Conservation (phyloP, 2,113 vertebrate species). For the Hyla sarda region DNA sequence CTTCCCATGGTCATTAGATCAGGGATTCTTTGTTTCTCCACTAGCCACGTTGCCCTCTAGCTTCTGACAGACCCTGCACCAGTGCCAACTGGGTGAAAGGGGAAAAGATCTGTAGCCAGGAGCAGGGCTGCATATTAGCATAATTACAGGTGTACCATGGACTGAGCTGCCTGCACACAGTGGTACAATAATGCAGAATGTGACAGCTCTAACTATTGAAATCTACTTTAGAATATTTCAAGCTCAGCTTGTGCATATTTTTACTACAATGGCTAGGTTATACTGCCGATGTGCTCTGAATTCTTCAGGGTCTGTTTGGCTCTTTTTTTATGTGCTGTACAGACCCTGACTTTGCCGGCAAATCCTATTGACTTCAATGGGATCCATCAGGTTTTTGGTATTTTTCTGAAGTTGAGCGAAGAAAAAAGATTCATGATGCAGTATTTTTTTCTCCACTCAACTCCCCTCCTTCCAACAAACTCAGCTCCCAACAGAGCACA, state of each 20-base stretch:
- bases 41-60: constrained; percentile 38
- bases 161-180: constrained; percentile 6
- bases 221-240: neutral
- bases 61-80: neutral
- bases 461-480: too few species aligned
- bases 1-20: constrained; percentile 17
- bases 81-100: constrained; percentile 51
- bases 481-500: too few species aligned
- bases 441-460: too few species aligned
- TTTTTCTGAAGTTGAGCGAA: too few species aligned
- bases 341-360: too few species aligned
- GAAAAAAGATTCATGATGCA: too few species aligned
- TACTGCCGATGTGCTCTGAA: too few species aligned
- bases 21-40: neutral
- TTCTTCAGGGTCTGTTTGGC: too few species aligned
- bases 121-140: constrained; percentile 22
- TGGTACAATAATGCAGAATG: neutral
- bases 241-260: neutral
- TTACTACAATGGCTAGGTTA: too few species aligned
- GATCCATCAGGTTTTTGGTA: too few species aligned
- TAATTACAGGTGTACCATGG: constrained; percentile 11
- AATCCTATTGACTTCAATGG: too few species aligned
- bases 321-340: too few species aligned
- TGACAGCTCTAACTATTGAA: neutral
- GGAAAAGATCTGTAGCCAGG: neutral